Evolutionary conservation across 2,113 vertebrate genomes (phyloP).

Genomic region (Ictalurus punctatus): DNA sequence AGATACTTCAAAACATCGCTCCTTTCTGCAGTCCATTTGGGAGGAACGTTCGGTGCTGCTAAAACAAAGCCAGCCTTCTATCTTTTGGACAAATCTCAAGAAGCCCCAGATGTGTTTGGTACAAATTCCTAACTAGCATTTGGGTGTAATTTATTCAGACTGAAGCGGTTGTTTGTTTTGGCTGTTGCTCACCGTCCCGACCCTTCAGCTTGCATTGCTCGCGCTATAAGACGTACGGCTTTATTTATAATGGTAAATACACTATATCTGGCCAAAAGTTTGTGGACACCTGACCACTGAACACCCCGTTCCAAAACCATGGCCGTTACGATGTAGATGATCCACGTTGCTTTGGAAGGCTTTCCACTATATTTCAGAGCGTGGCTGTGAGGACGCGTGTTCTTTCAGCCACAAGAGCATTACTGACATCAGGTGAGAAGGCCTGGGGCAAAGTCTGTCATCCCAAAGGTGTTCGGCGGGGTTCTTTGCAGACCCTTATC

Average conservation of each 20-base stretch:
- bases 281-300: not conserved
- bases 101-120: not conserved
- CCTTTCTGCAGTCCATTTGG: accelerated
- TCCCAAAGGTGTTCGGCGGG: not conserved
- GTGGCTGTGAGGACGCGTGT: not conserved
- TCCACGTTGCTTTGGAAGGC: not conserved
- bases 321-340: not conserved
- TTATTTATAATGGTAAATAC: too few relatives aligned
- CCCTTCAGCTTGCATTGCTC: not conserved
- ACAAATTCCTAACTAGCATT: not conserved
- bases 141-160: not conserved
- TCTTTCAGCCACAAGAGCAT: not conserved
- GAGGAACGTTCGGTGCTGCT: not conserved
- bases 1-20: not conserved
- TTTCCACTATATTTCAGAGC: not conserved
- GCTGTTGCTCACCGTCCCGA: not conserved
- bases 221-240: not conserved
- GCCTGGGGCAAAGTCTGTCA: not conserved
- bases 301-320: not conserved
- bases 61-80: not conserved
- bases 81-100: not conserved
- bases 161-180: not conserved
- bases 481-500: too few relatives aligned
- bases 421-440: not conserved
- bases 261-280: not conserved